Percentiles rank a stretch among this genome's conserved stretches.
Conservation (phyloP, 1,140 invertebrate species). For the Diorhabda elongata region DNA sequence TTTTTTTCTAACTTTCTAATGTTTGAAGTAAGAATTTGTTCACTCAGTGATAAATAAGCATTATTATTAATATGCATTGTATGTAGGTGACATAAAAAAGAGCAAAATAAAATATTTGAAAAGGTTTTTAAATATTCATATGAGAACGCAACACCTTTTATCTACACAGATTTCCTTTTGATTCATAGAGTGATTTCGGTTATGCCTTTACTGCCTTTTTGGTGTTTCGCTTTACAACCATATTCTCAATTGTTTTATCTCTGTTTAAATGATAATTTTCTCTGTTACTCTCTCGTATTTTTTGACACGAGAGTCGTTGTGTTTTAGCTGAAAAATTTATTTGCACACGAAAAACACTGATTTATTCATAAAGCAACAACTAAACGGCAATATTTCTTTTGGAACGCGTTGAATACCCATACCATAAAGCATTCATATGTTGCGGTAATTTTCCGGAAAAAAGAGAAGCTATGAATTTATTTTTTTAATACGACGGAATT, state of each 20-base stretch:
- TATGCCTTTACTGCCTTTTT: neutral
- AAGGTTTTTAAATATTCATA: neutral
- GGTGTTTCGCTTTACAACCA: neutral
- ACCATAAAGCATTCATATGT: neutral
- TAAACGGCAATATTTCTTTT: conserved; percentile 3
- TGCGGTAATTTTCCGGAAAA: neutral
- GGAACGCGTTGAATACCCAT: neutral
- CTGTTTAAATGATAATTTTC: neutral
- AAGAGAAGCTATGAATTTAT: neutral
- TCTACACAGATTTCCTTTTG: conserved; percentile 2
- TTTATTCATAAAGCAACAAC: neutral
- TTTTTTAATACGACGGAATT: too few relatives aligned
- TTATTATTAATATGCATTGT: too few relatives aligned
- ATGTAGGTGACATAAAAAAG: too few relatives aligned
- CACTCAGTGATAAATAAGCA: too few relatives aligned
- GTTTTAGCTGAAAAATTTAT: neutral
- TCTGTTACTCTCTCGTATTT: neutral
- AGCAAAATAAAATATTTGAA: neutral
- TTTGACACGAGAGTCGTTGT: neutral
- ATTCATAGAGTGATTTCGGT: neutral
- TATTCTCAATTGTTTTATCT: neutral
- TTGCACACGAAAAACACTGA: conserved; percentile 2
- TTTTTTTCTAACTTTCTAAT: too few relatives aligned
- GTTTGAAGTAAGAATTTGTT: too few relatives aligned
- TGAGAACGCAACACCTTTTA: neutral